A percentile compares a stretch with the other conserved stretches of the same genome.
These are phyloP conservation scores for Dione vanillae DNA, from an alignment of 2,888 invertebrate genomes.

Conservation along the genomic window DNA sequence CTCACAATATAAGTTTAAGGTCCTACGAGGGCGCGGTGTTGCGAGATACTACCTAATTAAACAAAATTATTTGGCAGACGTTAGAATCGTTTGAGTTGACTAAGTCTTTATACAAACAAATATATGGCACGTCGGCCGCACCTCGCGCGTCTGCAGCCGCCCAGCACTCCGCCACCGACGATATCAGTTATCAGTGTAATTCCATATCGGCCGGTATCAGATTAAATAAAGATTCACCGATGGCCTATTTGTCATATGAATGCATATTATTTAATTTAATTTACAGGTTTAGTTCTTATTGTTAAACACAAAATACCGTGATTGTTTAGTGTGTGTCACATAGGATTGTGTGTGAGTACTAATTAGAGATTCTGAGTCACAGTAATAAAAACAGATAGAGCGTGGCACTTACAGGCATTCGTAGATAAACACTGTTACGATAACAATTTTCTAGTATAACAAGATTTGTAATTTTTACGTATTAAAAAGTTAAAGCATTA, in stretches of 20 bases:
- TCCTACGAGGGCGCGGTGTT: not conserved
- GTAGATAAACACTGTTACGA: not conserved
- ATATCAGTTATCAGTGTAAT: conserved; percentile 39
- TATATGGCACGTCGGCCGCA: conserved; percentile 8
- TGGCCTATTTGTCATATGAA: not conserved
- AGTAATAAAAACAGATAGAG: not conserved
- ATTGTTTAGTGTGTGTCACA: not conserved
- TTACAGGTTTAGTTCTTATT: not conserved
- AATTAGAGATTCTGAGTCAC: not conserved
- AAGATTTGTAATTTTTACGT: not conserved
- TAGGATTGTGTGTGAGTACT: not conserved
- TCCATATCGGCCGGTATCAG: conserved; percentile 42
- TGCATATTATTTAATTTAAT: not conserved
- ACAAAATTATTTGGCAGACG: not conserved
- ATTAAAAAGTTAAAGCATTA: not conserved
- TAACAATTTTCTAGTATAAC: not conserved
- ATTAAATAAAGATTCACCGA: conserved; percentile 32
- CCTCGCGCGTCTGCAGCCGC: conserved; percentile 1
- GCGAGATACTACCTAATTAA: not conserved
- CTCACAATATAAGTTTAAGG: too few relatives aligned
- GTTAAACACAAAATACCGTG: not conserved
- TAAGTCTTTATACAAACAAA: not conserved
- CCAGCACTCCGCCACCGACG: conserved; percentile 15
- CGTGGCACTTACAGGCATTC: not conserved
- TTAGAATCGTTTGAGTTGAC: not conserved